These are phyloP conservation scores for Anniella stebbinsi DNA, from an alignment of 2,797 vertebrate species.

Conservation along the genomic window DNA sequence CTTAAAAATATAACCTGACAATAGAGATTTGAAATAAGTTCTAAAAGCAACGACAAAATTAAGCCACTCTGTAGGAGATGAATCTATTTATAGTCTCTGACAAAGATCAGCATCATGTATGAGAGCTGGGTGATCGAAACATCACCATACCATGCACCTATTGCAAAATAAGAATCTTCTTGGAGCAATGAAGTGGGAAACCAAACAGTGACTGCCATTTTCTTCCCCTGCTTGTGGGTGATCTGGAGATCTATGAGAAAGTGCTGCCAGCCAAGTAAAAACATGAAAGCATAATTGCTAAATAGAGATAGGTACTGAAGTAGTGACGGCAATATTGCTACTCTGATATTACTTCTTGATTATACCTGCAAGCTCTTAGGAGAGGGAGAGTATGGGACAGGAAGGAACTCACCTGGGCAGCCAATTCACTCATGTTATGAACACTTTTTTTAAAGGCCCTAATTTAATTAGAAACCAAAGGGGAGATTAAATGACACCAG, in stretches of 20 bases:
- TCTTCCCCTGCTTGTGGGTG: neutral
- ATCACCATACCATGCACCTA: neutral
- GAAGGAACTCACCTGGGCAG: neutral
- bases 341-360: conserved; percentile 20
- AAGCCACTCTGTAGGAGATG: neutral
- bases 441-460: neutral
- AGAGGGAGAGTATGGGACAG: conserved; percentile 13
- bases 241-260: neutral
- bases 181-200: conserved; percentile 16
- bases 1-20: neutral
- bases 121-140: neutral
- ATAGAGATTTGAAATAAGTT: conserved; percentile 34
- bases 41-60: neutral
- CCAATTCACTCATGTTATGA: conserved; percentile 14
- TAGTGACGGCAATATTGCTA: neutral
- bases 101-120: neutral
- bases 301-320: conserved; percentile 34
- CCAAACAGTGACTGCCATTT: neutral
- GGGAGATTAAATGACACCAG: neutral
- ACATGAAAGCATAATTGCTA: conserved; percentile 3
- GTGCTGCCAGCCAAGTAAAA: neutral
- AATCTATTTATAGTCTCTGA: neutral
- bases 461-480: conserved; percentile 28
- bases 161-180: neutral
- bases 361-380: conserved; percentile 21